Evolutionary conservation across 2,113 vertebrate genomes (phyloP).

Genomic region (Lynx canadensis): DNA sequence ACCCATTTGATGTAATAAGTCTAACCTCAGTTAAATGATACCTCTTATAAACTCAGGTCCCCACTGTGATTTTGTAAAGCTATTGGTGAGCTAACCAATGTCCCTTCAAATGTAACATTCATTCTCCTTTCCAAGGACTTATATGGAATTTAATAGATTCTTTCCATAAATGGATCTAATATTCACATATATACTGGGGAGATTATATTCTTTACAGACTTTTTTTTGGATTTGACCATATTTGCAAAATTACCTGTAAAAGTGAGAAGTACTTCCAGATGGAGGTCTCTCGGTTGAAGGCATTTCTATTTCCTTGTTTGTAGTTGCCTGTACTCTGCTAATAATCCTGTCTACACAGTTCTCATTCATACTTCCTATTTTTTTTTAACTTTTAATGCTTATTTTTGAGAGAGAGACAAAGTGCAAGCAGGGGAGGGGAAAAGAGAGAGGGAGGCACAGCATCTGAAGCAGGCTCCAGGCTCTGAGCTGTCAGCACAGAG

Average conservation of each 20-base stretch:
- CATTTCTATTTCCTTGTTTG: not conserved
- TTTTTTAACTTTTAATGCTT: no score
- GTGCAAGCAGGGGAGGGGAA: no score
- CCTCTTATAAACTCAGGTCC: not conserved
- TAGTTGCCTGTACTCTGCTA: not conserved
- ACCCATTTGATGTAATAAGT: not conserved
- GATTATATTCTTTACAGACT: conserved; percentile 16
- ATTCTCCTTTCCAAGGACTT: not conserved
- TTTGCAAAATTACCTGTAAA: not conserved
- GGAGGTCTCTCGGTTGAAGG: not conserved
- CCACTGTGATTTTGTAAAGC: not conserved
- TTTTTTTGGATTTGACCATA: not conserved
- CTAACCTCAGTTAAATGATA: not conserved
- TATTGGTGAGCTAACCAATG: not conserved
- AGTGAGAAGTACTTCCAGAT: not conserved
- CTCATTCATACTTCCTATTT: not conserved
- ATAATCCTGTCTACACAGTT: not conserved
- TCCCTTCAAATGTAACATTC: not conserved
- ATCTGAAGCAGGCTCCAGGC: no score
- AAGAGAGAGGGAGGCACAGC: no score
- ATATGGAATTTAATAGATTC: not conserved
- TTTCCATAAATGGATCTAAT: not conserved
- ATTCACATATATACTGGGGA: not conserved
- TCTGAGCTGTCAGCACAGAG: no score
- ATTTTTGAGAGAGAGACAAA: no score